Conservation (phyloP, 2,888 invertebrate species). For the Rhagophthalmus giganteus region DNA sequence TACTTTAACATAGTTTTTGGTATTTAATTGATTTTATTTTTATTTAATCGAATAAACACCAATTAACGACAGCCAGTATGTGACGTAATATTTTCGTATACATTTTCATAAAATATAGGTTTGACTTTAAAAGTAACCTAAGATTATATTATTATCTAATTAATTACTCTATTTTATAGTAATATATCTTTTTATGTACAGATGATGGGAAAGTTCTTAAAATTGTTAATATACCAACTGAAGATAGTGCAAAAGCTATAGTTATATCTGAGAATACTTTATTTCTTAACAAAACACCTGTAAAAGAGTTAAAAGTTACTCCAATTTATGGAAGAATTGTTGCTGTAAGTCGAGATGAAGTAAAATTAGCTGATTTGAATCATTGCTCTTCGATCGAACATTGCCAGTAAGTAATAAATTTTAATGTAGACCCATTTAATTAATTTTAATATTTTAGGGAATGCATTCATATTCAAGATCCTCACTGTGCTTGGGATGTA, state of each 20-base stretch:
- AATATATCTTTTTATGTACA: conserved; percentile 42
- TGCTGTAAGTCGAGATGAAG: conserved; percentile 84
- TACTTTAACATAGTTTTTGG: neutral
- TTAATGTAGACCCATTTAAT: conserved; percentile 60
- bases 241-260: conserved; percentile 65
- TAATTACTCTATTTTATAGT: too few species aligned
- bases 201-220: conserved; percentile 93
- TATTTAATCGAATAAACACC: too few species aligned
- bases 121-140: too few species aligned
- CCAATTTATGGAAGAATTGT: conserved; percentile 79
- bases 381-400: conserved; percentile 65
- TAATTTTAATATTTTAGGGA: conserved; percentile 62
- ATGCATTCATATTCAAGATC: conserved; percentile 92
- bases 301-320: conserved; percentile 77
- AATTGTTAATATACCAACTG: conserved; percentile 74
- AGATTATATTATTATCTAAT: too few species aligned
- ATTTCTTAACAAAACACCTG: conserved; percentile 67
- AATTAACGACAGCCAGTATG: too few species aligned
- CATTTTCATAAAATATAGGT: too few species aligned
- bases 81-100: too few species aligned
- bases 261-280: conserved; percentile 85
- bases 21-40: too few species aligned
- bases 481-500: conserved; percentile 96
- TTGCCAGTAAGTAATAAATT: conserved; percentile 53
- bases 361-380: conserved; percentile 82